Conservation (phyloP, 2,888 invertebrate species). For the Ormyrus thymus region DNA sequence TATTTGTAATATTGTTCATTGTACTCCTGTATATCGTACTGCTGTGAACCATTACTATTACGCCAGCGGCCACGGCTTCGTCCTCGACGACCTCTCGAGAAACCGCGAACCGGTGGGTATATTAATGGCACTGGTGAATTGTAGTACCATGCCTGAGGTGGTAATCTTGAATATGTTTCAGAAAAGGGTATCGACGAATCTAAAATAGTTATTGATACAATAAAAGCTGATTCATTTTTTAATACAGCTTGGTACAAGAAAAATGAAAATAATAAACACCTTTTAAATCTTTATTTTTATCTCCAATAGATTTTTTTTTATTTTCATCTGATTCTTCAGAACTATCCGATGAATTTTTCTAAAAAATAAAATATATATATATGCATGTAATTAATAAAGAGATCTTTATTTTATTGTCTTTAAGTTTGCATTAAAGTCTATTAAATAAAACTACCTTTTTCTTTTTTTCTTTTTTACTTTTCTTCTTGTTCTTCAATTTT, state of each 20-base stretch:
- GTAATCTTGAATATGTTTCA: slow-evolving; percentile 21
- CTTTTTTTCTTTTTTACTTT: slow-evolving; percentile 65
- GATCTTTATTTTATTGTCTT: neutral
- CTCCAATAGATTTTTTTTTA: slow-evolving; percentile 66
- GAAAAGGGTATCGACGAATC: slow-evolving; percentile 18
- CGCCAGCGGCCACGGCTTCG: slow-evolving; percentile 59
- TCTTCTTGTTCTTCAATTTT: slow-evolving; percentile 62
- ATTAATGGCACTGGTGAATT: slow-evolving; percentile 67
- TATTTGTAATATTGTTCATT: slow-evolving; percentile 78
- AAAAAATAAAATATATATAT: slow-evolving; percentile 14
- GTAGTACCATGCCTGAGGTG: slow-evolving; percentile 67
- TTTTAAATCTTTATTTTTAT: slow-evolving; percentile 14
- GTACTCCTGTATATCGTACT: slow-evolving; percentile 72
- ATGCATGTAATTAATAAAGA: slow-evolving; percentile 2
- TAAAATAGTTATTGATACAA: neutral
- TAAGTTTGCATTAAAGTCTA: neutral
- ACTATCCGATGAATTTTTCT: slow-evolving; percentile 41
- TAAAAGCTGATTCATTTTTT: no score
- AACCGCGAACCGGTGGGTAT: slow-evolving; percentile 63
- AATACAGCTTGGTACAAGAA: no score
- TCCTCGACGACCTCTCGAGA: slow-evolving; percentile 25
- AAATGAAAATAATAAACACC: slow-evolving; percentile 1
- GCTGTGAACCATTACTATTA: slow-evolving; percentile 53
- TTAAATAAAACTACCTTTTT: slow-evolving; percentile 55
- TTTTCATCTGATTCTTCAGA: slow-evolving; percentile 40